Conservation (phyloP, 2,113 vertebrate species). For the Orthonyx spaldingii region DNA sequence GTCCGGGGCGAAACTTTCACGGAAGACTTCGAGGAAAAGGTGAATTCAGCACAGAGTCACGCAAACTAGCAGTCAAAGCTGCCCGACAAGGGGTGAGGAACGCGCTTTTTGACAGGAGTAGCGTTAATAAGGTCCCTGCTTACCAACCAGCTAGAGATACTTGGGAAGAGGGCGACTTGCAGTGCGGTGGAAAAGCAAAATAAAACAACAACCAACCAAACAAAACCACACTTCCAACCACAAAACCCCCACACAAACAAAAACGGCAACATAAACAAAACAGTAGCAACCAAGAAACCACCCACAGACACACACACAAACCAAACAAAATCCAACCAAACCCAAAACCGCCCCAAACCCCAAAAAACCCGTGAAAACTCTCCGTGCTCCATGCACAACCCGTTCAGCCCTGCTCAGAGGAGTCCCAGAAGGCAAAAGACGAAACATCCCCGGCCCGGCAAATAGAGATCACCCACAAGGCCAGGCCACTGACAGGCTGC, state of each 20-base stretch:
- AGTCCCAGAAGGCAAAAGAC: neutral
- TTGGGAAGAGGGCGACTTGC: neutral
- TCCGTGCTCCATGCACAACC: neutral
- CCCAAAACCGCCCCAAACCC: neutral
- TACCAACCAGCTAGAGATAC: neutral
- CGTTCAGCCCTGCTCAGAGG: neutral
- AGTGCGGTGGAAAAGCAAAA: neutral
- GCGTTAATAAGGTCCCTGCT: neutral
- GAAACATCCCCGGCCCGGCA: too few species aligned
- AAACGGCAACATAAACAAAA: neutral
- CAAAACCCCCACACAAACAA: neutral
- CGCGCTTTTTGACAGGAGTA: neutral
- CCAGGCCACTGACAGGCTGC: too few species aligned
- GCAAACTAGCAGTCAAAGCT: neutral
- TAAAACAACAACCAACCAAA: neutral
- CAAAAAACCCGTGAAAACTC: neutral
- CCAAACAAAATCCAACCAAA: neutral
- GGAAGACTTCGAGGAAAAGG: neutral
- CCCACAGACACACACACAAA: neutral
- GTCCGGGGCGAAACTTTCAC: neutral
- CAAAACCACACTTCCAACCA: neutral
- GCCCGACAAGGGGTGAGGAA: neutral
- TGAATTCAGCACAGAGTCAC: neutral
- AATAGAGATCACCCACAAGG: accelerated
- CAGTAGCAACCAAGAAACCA: neutral